Base-by-base conservation (phyloP, 2,888 invertebrate genomes). In the Gibbula magus region DNA sequence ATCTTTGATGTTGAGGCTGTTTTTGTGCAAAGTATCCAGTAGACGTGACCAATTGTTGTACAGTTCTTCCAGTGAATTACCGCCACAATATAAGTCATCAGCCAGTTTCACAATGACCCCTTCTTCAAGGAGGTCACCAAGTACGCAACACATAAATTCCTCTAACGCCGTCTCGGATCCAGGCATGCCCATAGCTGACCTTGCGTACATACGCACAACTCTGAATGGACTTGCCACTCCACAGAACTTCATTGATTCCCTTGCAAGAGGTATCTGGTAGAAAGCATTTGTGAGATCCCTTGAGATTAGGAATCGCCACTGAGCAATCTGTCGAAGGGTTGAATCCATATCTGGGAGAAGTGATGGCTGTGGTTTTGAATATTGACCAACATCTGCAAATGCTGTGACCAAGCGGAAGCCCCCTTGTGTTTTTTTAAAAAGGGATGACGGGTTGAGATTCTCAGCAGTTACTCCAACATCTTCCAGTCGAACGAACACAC, bases 101-200 rank as follows among this genome's bases (percentile, higher is more conserved):
- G 82, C 84, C 2, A 85, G n/a, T 66, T 84, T 85, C 10, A 54
- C 66, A 0, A 84, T n/a, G n/a, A n/a, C n/a, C n/a, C n/a, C n/a
- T n/a, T n/a, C n/a, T n/a, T n/a, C n/a, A n/a, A 82, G 32, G 7
- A 81, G 77, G 56, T 81, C 76, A 13, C 81, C 84, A 1, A 83
- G 74, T 18, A 73, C 73, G 1, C 84, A 74, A 32, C 81, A 84
- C 83, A 85, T 86, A 3, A 86, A 29, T 75, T 88, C 87, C 35
- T 86, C 86, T 0, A 86, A 75, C 5, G 81, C n/a, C n/a, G n/a
- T n/a, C n/a, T n/a, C n/a, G n/a, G n/a, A n/a, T n/a, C n/a, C n/a
- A n/a, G n/a, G n/a, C 85, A 86, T 87, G 5, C 88, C 87, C 87
- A 87, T 87, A 4, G 86, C 86, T 70, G 82, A 86, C 13, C 86